phyloP scores from a whole-genome alignment of 2,113 vertebrate genomes.

The Ondatra zibethicus region DNA sequence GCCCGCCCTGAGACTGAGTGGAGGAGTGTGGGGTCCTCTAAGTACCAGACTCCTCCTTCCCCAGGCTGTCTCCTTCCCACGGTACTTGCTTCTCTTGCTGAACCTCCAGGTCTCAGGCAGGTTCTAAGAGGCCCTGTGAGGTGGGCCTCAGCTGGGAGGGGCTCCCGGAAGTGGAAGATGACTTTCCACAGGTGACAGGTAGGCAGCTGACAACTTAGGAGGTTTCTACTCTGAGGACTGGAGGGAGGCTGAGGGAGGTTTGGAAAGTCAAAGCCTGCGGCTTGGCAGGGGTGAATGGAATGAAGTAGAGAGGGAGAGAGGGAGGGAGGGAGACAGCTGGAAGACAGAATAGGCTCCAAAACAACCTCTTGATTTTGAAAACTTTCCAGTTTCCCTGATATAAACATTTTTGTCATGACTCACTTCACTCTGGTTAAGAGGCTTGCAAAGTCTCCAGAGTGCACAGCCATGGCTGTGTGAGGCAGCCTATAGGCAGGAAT shows the following conservation, averaged over 20 bases:
- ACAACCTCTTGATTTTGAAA: neutral
- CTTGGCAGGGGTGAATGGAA: neutral
- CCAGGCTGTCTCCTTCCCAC: too few relatives aligned
- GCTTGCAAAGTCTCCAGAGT: neutral
- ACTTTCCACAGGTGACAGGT: neutral
- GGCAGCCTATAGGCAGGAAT: rapidly evolving
- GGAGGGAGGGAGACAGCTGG: too few relatives aligned
- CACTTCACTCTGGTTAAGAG: neutral
- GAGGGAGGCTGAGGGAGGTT: neutral
- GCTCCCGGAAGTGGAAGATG: neutral
- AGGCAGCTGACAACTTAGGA: neutral
- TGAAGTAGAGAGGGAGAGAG: neutral
- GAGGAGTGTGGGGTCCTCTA: neutral
- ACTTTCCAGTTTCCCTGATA: neutral
- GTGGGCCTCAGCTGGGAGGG: neutral
- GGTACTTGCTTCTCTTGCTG: neutral
- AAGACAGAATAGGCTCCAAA: neutral
- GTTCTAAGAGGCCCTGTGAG: neutral
- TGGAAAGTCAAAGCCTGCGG: neutral
- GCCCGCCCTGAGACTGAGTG: neutral
- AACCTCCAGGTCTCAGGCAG: neutral
- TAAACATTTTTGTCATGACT: neutral
- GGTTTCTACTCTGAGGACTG: neutral
- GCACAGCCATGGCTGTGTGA: neutral
- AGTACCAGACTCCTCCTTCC: neutral